Evolutionary conservation across 1,140 invertebrate genomes (phyloP), one percentile per base, ranked within the genome.

Genomic region (Lasaia peninsularis): DNA sequence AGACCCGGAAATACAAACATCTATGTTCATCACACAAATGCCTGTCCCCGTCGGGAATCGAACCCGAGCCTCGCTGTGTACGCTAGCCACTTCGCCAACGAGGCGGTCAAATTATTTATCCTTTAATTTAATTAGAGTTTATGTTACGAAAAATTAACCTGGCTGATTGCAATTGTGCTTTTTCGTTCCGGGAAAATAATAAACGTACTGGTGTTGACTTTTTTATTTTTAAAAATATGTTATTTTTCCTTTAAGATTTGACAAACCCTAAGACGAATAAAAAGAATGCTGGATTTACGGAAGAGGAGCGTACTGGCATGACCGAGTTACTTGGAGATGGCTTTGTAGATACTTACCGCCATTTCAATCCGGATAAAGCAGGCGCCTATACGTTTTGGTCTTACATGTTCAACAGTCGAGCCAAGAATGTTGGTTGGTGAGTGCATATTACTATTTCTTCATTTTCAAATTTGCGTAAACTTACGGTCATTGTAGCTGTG

Each of bases 371-470:
- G 0, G 94, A 98, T 7, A 90, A 92, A 70, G 93, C 90, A 10
- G 94, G 91, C 2, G 94, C 94, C 8, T 99, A 98, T 75, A 98
- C 98, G 0, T 99, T 97, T 81, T 99, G 98, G 98, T 93, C 95
- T 2, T 98, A 98, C 78, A 95, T 98, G 91, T 90, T 86, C 40
- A 97, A 97, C 80, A 90, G 95, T 16, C 91, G 98, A 58, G 89
- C 91, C 2, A 98, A 96, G 71, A 98, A 99, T 91, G 92, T 98
- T 72, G 98, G 98, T 83, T 99, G 98, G 96, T 96, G 86, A 91
- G 90, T 59, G 0, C 20, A 35, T 11, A 16, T 6, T n/a, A 28
- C 14, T 21, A 24, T 9, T 11, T 51, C 6, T 24, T 16, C 3
- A 21, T 40, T 44, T 70, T 67, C 92, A 92, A 71, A n/a, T n/a